Evolutionary conservation across 2,113 vertebrate species (phyloP), one percentile per base, ranked within the genome.

Genomic region (Calidris pygmaea): DNA sequence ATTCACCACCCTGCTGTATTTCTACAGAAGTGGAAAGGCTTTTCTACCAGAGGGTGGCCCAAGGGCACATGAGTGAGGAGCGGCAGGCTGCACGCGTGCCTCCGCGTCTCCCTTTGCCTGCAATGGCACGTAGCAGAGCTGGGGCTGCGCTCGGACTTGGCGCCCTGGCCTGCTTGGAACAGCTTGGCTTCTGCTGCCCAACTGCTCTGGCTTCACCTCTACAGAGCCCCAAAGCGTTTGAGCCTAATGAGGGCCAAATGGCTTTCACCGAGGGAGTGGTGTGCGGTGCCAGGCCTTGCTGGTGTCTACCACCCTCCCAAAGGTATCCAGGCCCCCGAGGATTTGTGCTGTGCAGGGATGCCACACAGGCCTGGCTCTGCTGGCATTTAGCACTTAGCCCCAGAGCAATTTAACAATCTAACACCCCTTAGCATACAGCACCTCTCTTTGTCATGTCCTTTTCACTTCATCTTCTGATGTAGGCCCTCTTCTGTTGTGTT

Each of bases 11-110:
- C 27, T 59, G 56, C 39, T 77, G 35, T 66, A 11, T 68, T 89
- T 70, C 45, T 60, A 3, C 26, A 59, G 67, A 22, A 11, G 22
- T 37, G 80, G 67, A 83, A 70, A 74, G 29, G 47, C 26, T 87
- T 76, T 87, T 68, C 60, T 73, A 48, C 70, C n/a, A 53, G 81
- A 45, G 77, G 35, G 82, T 92, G 83, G 67, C 85, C 79, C 62
- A 85, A 58, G 53, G 79, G 34, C 59, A 26, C 21, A 7, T 1
- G 32, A 24, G 23, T 34, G 75, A 95, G 63, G 53, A 81, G 19
- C 0, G 2, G 6, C 30, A 47, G 71, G 52, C 72, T 83, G 34
- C 12, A 7, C 1, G 1, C 6, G 7, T 68, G 59, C 23, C 37
- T 47, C 18, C 0, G 0, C 56, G 10, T 55, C 43, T 77, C 53